phyloP scores from a whole-genome alignment of 2,888 invertebrate genomes.

The Laspeyria flexula region DNA sequence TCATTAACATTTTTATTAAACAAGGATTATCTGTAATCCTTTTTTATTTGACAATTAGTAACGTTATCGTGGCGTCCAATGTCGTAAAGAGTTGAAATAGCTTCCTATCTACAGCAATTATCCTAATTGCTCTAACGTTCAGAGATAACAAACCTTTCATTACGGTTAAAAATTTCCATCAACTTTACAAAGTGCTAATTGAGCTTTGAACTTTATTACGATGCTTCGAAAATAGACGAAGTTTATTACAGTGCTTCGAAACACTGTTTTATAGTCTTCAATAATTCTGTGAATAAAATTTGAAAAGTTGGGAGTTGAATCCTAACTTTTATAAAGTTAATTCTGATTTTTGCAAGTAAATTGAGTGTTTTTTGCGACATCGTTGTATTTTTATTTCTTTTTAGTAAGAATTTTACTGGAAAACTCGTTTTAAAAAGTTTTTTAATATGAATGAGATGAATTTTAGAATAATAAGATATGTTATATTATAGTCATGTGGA shows the following conservation, averaged over 20 bases:
- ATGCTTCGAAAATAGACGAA: constrained; percentile 15
- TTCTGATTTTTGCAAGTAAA: constrained; percentile 35
- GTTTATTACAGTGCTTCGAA: constrained; percentile 20
- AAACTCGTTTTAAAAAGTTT: constrained; percentile 21
- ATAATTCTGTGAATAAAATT: constrained; percentile 28
- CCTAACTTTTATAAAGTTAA: constrained; percentile 34
- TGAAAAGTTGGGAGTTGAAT: constrained; percentile 19
- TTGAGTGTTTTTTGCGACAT: constrained; percentile 26
- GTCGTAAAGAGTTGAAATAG: constrained; percentile 84
- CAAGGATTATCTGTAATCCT: constrained; percentile 82
- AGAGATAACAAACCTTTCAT: constrained; percentile 70
- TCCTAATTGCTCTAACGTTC: constrained; percentile 68
- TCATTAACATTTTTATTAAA: constrained; percentile 86
- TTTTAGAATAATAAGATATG: constrained; percentile 17
- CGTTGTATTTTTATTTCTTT: constrained; percentile 17
- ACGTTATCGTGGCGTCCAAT: constrained; percentile 75
- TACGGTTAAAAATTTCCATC: constrained; percentile 55
- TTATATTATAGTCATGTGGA: constrained; percentile 9
- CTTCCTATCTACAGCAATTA: constrained; percentile 80
- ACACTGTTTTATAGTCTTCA: constrained; percentile 27
- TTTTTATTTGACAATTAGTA: constrained; percentile 86
- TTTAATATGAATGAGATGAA: constrained; percentile 18
- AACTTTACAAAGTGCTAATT: constrained; percentile 63
- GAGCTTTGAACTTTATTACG: constrained; percentile 37
- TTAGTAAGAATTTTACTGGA: constrained; percentile 7